Conservation (phyloP, 2,113 vertebrate species). For the Mandrillus leucophaeus region DNA sequence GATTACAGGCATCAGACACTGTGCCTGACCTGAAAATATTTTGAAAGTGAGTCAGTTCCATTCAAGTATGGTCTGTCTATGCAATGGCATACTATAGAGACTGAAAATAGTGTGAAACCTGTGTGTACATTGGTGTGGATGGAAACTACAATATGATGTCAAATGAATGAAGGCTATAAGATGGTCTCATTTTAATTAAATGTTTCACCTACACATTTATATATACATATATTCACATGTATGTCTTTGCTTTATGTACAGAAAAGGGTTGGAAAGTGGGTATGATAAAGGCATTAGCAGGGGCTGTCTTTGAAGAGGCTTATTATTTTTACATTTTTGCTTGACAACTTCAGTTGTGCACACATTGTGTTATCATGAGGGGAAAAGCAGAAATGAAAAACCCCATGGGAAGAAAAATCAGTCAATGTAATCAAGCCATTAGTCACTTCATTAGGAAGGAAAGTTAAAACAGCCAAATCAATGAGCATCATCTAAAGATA, state of each 20-base stretch:
- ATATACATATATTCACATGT: accelerated
- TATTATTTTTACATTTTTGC: not conserved
- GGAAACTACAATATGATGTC: not conserved
- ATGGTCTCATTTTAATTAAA: not conserved
- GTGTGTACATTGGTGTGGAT: accelerated
- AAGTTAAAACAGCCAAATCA: not conserved
- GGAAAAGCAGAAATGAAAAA: not conserved
- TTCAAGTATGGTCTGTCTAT: too few species aligned
- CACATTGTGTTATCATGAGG: not conserved
- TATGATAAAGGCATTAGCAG: not conserved
- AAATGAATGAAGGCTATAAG: not conserved
- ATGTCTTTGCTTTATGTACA: not conserved
- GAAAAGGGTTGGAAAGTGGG: not conserved
- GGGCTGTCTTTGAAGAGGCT: not conserved
- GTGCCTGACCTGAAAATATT: not conserved
- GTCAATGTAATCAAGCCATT: not conserved
- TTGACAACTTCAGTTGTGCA: not conserved
- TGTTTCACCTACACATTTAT: not conserved
- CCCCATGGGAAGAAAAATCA: not conserved
- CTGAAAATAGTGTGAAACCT: not conserved
- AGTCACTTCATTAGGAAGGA: not conserved
- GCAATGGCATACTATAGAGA: too few species aligned
- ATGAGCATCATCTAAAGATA: not conserved
- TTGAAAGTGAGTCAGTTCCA: not conserved
- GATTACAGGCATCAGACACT: too few species aligned